Evolutionary conservation across 2,888 invertebrate species (phyloP).

Genomic region (Hypomecis punctinalis): DNA sequence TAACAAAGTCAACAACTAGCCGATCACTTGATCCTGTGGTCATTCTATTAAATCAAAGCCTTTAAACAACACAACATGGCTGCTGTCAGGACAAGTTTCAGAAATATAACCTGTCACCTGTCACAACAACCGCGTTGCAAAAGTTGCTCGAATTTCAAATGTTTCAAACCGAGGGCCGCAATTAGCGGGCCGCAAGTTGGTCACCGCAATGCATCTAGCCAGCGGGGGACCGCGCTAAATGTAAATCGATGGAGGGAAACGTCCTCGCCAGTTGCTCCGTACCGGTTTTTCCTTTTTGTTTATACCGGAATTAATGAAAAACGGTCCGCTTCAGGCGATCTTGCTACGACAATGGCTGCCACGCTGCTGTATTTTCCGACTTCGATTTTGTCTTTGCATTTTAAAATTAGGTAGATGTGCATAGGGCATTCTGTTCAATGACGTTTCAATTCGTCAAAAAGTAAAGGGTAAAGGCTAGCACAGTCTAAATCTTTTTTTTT

Average conservation of each 20-base stretch:
- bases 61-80: too few species aligned
- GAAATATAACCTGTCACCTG: too few species aligned
- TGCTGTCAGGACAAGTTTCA: too few species aligned
- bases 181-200: slow-evolving; percentile 13
- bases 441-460: background rate
- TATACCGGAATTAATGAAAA: slow-evolving; percentile 70
- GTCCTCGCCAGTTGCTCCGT: slow-evolving; percentile 57
- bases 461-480: too few species aligned
- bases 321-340: slow-evolving; percentile 44
- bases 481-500: too few species aligned
- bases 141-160: background rate
- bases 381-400: slow-evolving; percentile 8
- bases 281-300: slow-evolving; percentile 61
- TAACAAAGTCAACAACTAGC: too few species aligned
- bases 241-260: slow-evolving; percentile 65
- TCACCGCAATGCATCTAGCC: slow-evolving; percentile 38
- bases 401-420: background rate
- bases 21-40: too few species aligned
- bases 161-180: background rate
- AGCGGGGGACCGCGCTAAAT: slow-evolving; percentile 46
- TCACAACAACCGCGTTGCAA: background rate
- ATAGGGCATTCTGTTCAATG: background rate
- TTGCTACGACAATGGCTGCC: slow-evolving; percentile 17
- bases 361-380: slow-evolving; percentile 8
- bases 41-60: too few species aligned